Conservation (phyloP, 2,113 vertebrate genomes). For the Solenodon paradoxus region DNA sequence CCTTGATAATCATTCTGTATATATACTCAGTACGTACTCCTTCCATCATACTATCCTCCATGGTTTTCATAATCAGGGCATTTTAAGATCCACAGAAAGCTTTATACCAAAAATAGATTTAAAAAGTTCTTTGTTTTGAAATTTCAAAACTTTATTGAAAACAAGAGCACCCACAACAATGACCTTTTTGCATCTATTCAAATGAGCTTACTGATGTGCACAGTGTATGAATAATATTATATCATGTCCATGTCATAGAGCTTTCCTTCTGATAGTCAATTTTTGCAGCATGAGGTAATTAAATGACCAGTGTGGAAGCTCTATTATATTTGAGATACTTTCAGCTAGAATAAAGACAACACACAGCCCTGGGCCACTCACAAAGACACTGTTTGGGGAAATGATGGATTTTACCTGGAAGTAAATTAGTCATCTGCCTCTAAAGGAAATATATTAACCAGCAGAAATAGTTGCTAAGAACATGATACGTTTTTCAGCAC, state of each 20-base stretch:
- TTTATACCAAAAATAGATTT: not conserved
- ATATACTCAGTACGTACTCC: not conserved
- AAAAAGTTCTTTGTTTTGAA: not conserved
- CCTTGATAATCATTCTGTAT: not conserved
- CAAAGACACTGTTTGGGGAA: constrained; percentile 4
- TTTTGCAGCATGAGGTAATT: not conserved
- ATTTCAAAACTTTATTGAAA: not conserved
- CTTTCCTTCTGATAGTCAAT: not conserved
- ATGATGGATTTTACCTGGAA: constrained; percentile 53
- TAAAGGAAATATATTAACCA: constrained; percentile 53
- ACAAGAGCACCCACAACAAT: not conserved
- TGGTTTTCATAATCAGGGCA: not conserved
- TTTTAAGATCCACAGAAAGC: not conserved
- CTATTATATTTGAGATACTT: not conserved
- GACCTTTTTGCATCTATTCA: not conserved
- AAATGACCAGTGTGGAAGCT: not conserved
- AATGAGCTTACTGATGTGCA: not conserved
- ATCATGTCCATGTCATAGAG: not conserved
- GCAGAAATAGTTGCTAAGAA: constrained; percentile 54
- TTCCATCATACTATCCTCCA: not conserved
- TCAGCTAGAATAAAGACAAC: constrained; percentile 1
- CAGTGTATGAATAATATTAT: not conserved
- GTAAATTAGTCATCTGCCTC: constrained; percentile 29
- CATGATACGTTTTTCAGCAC: not conserved
- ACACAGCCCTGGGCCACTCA: not conserved